Evolutionary conservation across 1,140 invertebrate genomes (phyloP), one percentile per base, ranked within the genome.

Genomic region (Drosophila jambulina): DNA sequence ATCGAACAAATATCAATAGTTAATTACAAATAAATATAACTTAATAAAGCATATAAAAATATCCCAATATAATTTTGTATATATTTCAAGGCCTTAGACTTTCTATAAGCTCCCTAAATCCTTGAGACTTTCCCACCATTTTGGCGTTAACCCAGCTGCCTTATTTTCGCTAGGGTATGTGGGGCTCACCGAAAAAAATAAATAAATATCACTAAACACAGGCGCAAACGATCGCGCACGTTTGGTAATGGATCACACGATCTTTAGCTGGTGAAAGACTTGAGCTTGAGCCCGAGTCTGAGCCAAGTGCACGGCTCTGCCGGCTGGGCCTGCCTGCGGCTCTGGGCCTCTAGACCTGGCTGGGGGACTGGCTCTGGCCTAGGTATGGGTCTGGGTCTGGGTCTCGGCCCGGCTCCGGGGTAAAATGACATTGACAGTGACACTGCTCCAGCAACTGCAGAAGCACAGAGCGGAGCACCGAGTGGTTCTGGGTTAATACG

Each of bases 171-270:
- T 17, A 85, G 82, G 21, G 82, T 81, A 82, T 85, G 19, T 38
- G 34, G 49, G 40, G 42, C 60, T 29, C 65, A 78, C 64, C 64
- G 75, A 71, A 75, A 75, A 62, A 75, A 76, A 76, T 64, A 77
- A 76, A 76, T 78, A 80, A 90, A 88, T 88, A 88, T 78, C 85
- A 84, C 80, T 80, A 80, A 90, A 84, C 85, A 88, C 77, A 90
- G 84, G 84, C 84, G 85, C 81, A 88, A 88, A 88, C 85, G 85
- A 88, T 88, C 85, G 85, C 81, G 86, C 85, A 90, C 86, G 86
- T 91, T 90, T 91, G 81, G 85, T 90, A 90, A 90, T 90, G 85
- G 85, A 90, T 90, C 85, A 90, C 85, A 90, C 85, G 85, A 90
- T 90, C 85, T 85, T 68, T 62, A 60, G 67, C 61, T 74, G 46